Base-by-base conservation (phyloP, 1,140 invertebrate genomes). In the Drosophila micromelanica region DNA sequence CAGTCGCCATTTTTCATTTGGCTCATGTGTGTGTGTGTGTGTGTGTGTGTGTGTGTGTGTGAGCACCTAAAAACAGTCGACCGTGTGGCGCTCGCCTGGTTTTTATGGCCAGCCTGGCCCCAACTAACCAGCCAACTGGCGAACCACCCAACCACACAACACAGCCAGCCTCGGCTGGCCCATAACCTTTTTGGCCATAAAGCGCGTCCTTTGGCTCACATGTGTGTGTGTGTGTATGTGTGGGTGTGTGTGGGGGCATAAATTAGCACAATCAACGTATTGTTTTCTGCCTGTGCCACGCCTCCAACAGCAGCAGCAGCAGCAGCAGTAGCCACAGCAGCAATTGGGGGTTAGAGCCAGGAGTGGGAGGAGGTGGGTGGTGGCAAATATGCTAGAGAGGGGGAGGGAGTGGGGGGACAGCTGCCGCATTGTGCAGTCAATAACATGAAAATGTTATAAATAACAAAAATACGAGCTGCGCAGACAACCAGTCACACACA, bases 251-350 rank as follows among this genome's bases (percentile, higher is more conserved):
- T 30, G 76, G 75, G 65, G 82, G 84, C 78, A 87, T 87, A 87
- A 87, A 87, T 87, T 87, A 87, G 82, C 82, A 89, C 82, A 87
- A 87, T 87, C 82, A 87, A 89, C 82, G 82, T 87, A 87, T 87
- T 87, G 82, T 87, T 87, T 86, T 86, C 70, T 59, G 60, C 55
- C 68, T 45, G 46, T 64, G 78, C 82, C 82, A 82, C 71, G 75
- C 71, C 78, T 54, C 49, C 70, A 46, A 11, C 46, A 30, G 35
- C 48, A 43, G 46, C 37, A 13, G 32, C 13, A 52, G 27, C 51
- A 48, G 61, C 13, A 46, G 40, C 8, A 57, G 45, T 20, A 5
- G 49, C 37, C 13, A 30, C 62, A 46, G 20, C 23, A 27, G 27
- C 23, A 40, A 40, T 40, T 40, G 23, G 8, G 30, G 49, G 52